A percentile compares a stretch with the other conserved stretches of the same genome.
Evolutionary conservation across 2,113 vertebrate species (phyloP).

Genomic region (Vimba vimba): DNA sequence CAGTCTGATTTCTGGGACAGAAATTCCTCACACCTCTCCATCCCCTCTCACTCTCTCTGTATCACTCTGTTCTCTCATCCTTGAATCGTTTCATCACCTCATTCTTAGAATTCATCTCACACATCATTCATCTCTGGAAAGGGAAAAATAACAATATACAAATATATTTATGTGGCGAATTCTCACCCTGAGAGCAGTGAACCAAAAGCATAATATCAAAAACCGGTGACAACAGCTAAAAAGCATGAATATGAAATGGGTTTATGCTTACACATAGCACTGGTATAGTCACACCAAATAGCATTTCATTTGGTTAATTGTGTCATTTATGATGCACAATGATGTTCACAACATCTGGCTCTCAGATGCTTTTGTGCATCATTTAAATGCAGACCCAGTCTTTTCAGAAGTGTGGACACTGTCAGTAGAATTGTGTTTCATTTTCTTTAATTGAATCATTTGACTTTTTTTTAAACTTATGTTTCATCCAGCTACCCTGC

Average conservation of each 20-base stretch:
- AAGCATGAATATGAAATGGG: conserved; percentile 38
- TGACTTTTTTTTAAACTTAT: background rate
- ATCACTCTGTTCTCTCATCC: conserved; percentile 36
- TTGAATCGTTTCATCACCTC: conserved; percentile 44
- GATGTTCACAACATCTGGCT: conserved; percentile 16
- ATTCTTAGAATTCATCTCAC: conserved; percentile 45
- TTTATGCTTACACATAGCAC: background rate
- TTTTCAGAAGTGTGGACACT: background rate
- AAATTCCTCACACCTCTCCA: conserved; percentile 4
- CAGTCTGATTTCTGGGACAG: background rate
- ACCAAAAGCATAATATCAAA: conserved; percentile 34
- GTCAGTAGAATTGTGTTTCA: background rate
- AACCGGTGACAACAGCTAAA: conserved; percentile 24
- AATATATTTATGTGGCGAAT: conserved; percentile 41
- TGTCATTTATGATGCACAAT: background rate
- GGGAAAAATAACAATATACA: conserved; percentile 46
- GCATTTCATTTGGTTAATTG: conserved; percentile 12
- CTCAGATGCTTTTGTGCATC: background rate
- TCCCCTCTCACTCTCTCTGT: conserved; percentile 29
- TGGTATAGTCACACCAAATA: conserved; percentile 4
- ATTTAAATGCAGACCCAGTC: background rate
- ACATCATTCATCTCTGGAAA: conserved; percentile 39
- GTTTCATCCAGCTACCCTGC: background rate
- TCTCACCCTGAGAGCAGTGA: conserved; percentile 36
- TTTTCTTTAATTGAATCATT: conserved; percentile 24